Conservation (phyloP, 2,113 vertebrate species). For the Ascaphus truei region DNA sequence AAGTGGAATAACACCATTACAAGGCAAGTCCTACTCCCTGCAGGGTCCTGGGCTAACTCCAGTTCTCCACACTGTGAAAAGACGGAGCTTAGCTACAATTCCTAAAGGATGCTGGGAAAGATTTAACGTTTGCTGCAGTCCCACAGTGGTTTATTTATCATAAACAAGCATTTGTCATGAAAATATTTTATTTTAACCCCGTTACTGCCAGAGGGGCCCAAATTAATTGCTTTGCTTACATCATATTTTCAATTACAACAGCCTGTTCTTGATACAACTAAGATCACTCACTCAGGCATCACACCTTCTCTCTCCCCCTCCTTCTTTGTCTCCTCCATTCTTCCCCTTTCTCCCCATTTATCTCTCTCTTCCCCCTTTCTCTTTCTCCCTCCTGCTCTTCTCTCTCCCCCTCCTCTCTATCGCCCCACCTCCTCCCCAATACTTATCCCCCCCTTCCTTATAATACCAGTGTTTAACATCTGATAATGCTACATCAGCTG, state of each 20-base stretch:
- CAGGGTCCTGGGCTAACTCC: neutral
- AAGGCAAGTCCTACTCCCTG: slow-evolving; percentile 57
- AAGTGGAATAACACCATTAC: slow-evolving; percentile 68
- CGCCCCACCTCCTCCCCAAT: neutral
- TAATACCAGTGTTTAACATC: no score
- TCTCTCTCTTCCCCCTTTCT: neutral
- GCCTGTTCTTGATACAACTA: no score
- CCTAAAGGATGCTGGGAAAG: neutral
- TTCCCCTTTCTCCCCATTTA: neutral
- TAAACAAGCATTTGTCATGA: no score
- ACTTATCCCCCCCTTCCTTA: neutral
- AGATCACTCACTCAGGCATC: no score
- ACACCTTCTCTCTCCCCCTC: neutral
- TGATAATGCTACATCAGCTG: no score
- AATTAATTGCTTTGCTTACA: no score
- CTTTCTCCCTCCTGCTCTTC: no score
- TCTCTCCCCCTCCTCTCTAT: neutral
- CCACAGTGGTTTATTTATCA: neutral
- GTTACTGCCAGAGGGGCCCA: no score
- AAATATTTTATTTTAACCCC: no score
- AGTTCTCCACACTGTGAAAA: neutral
- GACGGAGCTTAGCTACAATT: neutral
- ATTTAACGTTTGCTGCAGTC: no score
- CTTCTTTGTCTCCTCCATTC: no score
- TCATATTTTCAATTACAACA: no score